Base-by-base conservation (phyloP, 2,113 vertebrate species). In the Pholis gunnellus region DNA sequence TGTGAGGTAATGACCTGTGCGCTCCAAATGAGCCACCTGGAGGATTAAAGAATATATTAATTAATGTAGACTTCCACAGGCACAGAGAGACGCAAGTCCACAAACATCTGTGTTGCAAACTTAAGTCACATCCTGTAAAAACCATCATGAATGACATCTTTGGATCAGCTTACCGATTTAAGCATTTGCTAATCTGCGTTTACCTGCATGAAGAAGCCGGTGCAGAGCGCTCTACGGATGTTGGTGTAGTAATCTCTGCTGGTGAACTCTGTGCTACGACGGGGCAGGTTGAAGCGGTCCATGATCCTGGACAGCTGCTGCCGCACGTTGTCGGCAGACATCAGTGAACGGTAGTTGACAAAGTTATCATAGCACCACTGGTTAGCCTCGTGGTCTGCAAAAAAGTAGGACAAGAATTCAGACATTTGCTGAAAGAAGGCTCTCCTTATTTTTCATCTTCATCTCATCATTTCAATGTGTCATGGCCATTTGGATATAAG, bases 301-400 rank as follows among this genome's bases (percentile, higher is more conserved):
- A 99, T 99, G 95, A 99, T 99, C 95, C 98, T 96, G 77, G 97
- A 99, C 91, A 99, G 97, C 95, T 99, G 98, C 84, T 99, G 98
- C 91, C 98, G 96, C 91, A 99, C 98, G 79, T 99, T 99, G 96
- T 99, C 98, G 82, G 98, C 98, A 83, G 98, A 99, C 98, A 99
- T 99, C 96, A 99, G 96, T 75, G 98, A 99, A 84, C 98, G 97
- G 95, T 99, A 99, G 97, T 99, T 99, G 94, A 99, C 97, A 94
- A 99, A 99, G 96, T 99, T 99, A 97, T 99, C 98, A 81, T 99
- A 99, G 96, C 97, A 99, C 98, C 98, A 99, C 95, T 99, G 98
- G 96, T 98, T 97, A 64, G 98, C 96, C 93, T 99, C 98, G 83
- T 99, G 98, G 96, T 99, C 98, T 99, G 94, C 72, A 34, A 31